phyloP scores from a whole-genome alignment of 92 coral and sea anemone species.

The Blastomussa wellsi region DNA sequence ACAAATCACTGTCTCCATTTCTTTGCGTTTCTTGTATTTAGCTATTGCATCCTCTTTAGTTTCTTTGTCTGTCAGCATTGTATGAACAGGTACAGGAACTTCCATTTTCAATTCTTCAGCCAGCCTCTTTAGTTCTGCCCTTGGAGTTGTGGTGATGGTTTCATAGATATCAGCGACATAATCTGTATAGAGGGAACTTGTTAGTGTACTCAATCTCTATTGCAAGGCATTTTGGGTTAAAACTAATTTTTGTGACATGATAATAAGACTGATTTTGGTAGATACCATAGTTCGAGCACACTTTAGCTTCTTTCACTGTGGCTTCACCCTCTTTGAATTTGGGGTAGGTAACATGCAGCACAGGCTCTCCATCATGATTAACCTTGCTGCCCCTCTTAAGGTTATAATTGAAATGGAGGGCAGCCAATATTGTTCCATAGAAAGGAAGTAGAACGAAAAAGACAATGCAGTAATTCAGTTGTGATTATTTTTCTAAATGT shows the following conservation, averaged over 20 bases:
- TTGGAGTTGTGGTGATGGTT: conserved; percentile 20
- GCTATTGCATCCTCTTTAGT: conserved; percentile 32
- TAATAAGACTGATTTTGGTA: neutral
- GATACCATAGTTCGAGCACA: conserved; percentile 36
- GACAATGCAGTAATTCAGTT: neutral
- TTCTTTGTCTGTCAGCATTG: conserved; percentile 40
- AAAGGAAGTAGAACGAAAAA: conserved; percentile 2
- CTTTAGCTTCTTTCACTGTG: conserved; percentile 46
- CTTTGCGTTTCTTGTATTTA: conserved; percentile 18
- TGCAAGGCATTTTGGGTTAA: neutral
- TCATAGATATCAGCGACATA: conserved; percentile 42
- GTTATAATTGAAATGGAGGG: conserved; percentile 54
- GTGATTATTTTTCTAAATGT: too few species aligned
- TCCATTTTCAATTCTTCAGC: conserved; percentile 31
- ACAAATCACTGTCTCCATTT: conserved; percentile 5
- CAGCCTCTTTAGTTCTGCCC: conserved; percentile 38
- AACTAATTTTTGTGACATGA: neutral
- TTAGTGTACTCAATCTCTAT: conserved; percentile 1
- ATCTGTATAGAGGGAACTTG: neutral
- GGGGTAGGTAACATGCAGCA: conserved; percentile 33
- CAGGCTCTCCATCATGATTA: conserved; percentile 25
- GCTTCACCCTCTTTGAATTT: too few species aligned
- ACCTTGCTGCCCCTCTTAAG: conserved; percentile 35
- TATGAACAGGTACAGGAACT: conserved; percentile 39
- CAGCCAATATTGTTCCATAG: conserved; percentile 44